Conservation (phyloP, 2,113 vertebrate species). For the Catagonus wagneri region DNA sequence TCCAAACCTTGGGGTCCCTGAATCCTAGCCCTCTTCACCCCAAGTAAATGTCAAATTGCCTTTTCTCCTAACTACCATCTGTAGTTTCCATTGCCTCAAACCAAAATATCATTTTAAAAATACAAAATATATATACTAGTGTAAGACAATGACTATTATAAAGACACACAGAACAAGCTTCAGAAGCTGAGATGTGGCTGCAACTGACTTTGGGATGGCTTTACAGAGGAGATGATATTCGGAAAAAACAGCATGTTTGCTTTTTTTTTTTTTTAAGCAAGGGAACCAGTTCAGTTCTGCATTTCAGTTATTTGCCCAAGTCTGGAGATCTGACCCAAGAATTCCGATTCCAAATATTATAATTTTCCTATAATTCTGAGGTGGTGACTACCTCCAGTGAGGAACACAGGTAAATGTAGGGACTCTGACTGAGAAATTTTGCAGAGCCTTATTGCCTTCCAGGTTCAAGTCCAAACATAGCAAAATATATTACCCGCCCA, state of each 20-base stretch:
- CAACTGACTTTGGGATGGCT: background rate
- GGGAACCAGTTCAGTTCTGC: background rate
- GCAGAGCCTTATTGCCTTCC: background rate
- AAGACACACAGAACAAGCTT: background rate
- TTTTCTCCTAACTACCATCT: background rate
- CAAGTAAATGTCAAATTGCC: background rate
- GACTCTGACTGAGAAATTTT: background rate
- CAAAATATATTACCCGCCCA: background rate
- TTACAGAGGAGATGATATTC: background rate
- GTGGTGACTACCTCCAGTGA: background rate
- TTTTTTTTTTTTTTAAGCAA: background rate
- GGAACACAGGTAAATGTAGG: background rate
- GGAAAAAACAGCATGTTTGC: too few species aligned
- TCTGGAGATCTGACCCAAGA: background rate
- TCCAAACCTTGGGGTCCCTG: background rate
- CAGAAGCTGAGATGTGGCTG: background rate
- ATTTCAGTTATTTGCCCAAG: background rate
- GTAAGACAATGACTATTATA: background rate
- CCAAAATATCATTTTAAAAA: background rate
- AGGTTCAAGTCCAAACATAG: background rate
- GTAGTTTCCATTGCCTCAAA: background rate
- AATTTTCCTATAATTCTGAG: background rate
- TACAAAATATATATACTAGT: background rate
- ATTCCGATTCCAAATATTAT: background rate
- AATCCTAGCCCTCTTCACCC: background rate